Evolutionary conservation across 64 coral and sea anemone genomes (phyloP).

Genomic region (Astreopora myriophthalma): DNA sequence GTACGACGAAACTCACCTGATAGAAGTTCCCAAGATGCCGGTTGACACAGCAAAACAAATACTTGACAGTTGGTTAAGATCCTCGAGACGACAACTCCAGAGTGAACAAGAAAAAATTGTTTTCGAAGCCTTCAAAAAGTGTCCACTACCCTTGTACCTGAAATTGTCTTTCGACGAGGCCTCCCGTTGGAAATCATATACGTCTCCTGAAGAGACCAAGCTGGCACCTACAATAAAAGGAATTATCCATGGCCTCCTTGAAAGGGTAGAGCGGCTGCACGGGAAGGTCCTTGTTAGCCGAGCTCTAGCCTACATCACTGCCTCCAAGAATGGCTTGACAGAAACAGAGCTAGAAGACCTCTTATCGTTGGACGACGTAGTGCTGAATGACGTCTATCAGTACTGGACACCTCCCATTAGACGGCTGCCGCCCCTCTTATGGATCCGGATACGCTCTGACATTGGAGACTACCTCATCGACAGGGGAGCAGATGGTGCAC

Average conservation of each 20-base stretch:
- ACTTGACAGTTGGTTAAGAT: constrained; percentile 61
- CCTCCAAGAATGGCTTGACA: constrained; percentile 71
- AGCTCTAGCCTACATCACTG: constrained; percentile 73
- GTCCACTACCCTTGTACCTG: constrained; percentile 68
- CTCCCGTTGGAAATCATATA: constrained; percentile 83
- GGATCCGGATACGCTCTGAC: constrained; percentile 94
- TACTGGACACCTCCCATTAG: constrained; percentile 97
- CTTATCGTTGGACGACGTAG: constrained; percentile 89
- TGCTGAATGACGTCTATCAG: constrained; percentile 96
- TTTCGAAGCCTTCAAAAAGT: constrained; percentile 67
- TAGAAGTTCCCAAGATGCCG: constrained; percentile 63
- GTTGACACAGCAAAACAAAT: constrained; percentile 59
- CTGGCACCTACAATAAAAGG: constrained; percentile 40
- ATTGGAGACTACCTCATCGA: constrained; percentile 95
- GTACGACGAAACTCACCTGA: constrained; percentile 10
- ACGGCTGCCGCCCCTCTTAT: constrained; percentile 83
- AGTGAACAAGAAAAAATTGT: constrained; percentile 62
- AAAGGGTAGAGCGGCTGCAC: constrained; percentile 66
- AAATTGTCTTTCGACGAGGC: constrained; percentile 81
- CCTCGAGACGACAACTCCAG: constrained; percentile 15
- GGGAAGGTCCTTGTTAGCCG: constrained; percentile 74
- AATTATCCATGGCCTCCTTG: constrained; percentile 77
- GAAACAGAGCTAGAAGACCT: constrained; percentile 86
- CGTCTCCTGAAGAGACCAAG: constrained; percentile 19
- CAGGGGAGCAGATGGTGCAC: constrained; percentile 87